A percentile compares a stretch with the other conserved stretches of the same genome.
Conservation (phyloP, 2,113 vertebrate genomes). For the Acrocephalus kingi region DNA sequence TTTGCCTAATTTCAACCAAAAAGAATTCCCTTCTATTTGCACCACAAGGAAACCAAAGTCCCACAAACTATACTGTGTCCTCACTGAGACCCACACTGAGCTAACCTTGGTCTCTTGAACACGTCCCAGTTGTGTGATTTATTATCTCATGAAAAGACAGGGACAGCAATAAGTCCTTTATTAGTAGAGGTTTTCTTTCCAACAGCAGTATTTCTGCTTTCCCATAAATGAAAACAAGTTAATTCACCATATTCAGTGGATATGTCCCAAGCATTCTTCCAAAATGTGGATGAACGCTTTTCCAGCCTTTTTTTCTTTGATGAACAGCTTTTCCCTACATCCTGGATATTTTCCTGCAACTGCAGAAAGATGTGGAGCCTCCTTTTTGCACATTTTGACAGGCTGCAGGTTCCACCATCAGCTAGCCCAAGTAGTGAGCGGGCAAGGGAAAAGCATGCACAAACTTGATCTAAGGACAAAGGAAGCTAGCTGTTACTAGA, state of each 20-base stretch:
- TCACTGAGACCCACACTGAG: not conserved
- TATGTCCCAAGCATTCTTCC: not conserved
- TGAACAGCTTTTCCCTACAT: not conserved
- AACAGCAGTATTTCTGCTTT: not conserved
- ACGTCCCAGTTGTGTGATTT: not conserved
- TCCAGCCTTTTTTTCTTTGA: not conserved
- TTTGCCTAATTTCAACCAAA: not conserved
- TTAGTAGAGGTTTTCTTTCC: not conserved
- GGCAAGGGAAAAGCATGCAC: fast-evolving
- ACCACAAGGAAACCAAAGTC: not conserved
- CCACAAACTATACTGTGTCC: fast-evolving
- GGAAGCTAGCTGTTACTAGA: not conserved
- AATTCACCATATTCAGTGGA: not conserved
- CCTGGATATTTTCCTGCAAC: not conserved
- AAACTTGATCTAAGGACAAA: not conserved
- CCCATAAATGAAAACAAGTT: not conserved
- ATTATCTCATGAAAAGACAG: not conserved
- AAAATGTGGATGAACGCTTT: not conserved
- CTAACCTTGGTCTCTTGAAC: not conserved
- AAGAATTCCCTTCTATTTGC: not conserved
- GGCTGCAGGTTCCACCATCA: not conserved
- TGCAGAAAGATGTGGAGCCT: not conserved
- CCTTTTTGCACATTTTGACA: not conserved
- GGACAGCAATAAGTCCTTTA: not conserved
- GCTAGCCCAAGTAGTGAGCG: not conserved